Conservation (phyloP, 2,888 invertebrate genomes). For the Oligia fasciuncula region DNA sequence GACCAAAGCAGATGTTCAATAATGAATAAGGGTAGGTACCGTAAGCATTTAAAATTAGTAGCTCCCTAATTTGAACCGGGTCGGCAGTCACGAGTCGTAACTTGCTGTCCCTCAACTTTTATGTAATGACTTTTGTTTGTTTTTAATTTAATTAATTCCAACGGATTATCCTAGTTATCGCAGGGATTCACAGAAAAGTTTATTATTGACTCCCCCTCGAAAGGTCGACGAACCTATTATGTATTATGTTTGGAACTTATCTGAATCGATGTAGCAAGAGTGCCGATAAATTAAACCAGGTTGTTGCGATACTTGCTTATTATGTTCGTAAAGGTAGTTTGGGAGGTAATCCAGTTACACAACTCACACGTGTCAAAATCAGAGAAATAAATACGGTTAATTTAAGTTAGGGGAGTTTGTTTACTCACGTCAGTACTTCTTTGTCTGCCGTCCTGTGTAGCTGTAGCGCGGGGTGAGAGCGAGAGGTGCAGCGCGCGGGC, state of each 20-base stretch:
- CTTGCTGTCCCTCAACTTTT: slow-evolving; percentile 77
- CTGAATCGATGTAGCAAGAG: slow-evolving; percentile 68
- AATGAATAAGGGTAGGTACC: slow-evolving; percentile 52
- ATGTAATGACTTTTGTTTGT: slow-evolving; percentile 85
- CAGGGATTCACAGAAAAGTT: slow-evolving; percentile 81
- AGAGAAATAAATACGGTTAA: slow-evolving; percentile 81
- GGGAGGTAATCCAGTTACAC: slow-evolving; percentile 75
- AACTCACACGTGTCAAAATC: slow-evolving; percentile 82
- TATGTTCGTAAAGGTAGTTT: slow-evolving; percentile 71
- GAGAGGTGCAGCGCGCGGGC: slow-evolving; percentile 64
- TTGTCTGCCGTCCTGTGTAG: slow-evolving; percentile 80
- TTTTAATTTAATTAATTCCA: slow-evolving; percentile 87
- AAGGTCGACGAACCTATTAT: slow-evolving; percentile 74
- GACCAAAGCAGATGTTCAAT: slow-evolving; percentile 58
- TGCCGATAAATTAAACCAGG: slow-evolving; percentile 72
- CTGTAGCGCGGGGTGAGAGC: slow-evolving; percentile 63
- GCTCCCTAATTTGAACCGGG: slow-evolving; percentile 71
- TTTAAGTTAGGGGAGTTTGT: slow-evolving; percentile 82
- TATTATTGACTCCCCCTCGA: slow-evolving; percentile 73
- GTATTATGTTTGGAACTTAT: slow-evolving; percentile 68
- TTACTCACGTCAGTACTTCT: slow-evolving; percentile 84
- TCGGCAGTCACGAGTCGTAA: slow-evolving; percentile 72
- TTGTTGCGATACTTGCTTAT: slow-evolving; percentile 69
- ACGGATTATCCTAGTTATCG: slow-evolving; percentile 84
- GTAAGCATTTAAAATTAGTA: slow-evolving; percentile 58